These are phyloP conservation scores for Notolabrus celidotus DNA, from an alignment of 2,797 vertebrate genomes.

Conservation along the genomic window DNA sequence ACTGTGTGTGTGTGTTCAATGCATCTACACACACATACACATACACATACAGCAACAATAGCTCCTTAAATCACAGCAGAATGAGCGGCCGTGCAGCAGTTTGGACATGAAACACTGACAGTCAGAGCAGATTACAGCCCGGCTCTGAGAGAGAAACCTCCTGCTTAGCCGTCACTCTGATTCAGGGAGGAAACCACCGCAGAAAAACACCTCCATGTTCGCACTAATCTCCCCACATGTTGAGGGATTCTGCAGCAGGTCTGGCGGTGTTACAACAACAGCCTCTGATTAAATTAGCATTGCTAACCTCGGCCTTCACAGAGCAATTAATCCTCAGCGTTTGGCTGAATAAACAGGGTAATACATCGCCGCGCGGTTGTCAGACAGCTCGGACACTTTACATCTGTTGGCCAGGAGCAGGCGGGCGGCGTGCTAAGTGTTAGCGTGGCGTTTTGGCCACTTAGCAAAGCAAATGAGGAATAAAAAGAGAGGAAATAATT, in stretches of 20 bases:
- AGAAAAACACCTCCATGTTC: constrained; percentile 7
- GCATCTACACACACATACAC: too few relatives aligned
- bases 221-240: constrained; percentile 35
- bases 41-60: constrained; percentile 6
- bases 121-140: constrained; percentile 4
- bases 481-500: constrained; percentile 51
- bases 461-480: constrained; percentile 62
- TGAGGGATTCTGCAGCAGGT: constrained; percentile 33
- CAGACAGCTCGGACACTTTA: constrained; percentile 57
- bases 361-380: constrained; percentile 70
- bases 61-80: neutral
- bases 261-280: constrained; percentile 46
- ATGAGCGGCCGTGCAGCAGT: constrained; percentile 10
- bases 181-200: neutral
- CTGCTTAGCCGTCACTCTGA: neutral
- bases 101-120: constrained; percentile 1
- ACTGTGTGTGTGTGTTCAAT: constrained; percentile 3
- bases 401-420: constrained; percentile 70
- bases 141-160: neutral
- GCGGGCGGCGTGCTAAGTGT: constrained; percentile 45
- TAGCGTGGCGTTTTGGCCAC: constrained; percentile 51
- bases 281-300: constrained; percentile 86
- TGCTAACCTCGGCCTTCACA: constrained; percentile 71
- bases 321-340: constrained; percentile 78
- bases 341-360: constrained; percentile 77